Conservation (phyloP, 2,888 invertebrate genomes). For the Hyalella azteca region DNA sequence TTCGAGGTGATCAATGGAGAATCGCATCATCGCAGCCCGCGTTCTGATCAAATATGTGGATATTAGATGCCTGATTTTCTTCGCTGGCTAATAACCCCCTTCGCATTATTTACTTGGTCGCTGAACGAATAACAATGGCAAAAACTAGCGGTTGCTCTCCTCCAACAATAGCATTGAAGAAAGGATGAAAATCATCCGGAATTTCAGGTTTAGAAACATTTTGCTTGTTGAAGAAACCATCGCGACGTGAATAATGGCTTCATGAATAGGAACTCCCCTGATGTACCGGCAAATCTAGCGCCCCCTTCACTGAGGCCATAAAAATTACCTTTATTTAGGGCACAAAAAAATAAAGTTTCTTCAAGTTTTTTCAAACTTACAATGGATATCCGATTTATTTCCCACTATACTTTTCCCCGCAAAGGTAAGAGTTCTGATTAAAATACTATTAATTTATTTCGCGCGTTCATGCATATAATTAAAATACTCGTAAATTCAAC, state of each 20-base stretch:
- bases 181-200: constrained; percentile 1
- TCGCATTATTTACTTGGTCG: not conserved
- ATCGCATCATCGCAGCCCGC: not conserved
- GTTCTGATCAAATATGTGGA: constrained; percentile 1
- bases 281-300: not conserved
- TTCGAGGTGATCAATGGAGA: not conserved
- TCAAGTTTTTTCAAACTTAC: too few species aligned
- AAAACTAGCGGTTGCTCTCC: constrained; percentile 1
- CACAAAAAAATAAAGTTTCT: not conserved
- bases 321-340: not conserved
- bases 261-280: not conserved
- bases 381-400: too few species aligned
- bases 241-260: not conserved
- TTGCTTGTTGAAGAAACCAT: not conserved
- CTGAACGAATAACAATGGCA: not conserved
- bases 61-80: not conserved
- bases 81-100: constrained; percentile 19
- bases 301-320: not conserved
- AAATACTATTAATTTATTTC: too few species aligned
- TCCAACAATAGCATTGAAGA: not conserved
- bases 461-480: too few species aligned
- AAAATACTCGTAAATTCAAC: too few species aligned
- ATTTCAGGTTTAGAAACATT: constrained; percentile 11
- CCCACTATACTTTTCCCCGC: too few species aligned
- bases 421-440: too few species aligned